Evolutionary conservation across 92 coral and sea anemone genomes (phyloP).

Genomic region (Pocillopora grandis): DNA sequence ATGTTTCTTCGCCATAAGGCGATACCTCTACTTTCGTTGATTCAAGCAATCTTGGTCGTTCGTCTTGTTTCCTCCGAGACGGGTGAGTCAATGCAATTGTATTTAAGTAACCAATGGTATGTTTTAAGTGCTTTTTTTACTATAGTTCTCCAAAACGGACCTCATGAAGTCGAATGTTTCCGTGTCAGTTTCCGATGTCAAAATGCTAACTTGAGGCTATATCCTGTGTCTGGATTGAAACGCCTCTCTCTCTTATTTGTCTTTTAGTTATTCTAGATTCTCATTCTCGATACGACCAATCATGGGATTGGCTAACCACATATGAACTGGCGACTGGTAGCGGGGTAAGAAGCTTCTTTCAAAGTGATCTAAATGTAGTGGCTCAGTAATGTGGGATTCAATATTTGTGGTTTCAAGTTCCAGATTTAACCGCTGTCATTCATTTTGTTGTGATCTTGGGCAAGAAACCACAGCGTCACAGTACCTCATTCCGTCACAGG

Average conservation of each 20-base stretch:
- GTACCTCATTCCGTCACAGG: no score
- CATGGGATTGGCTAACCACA: slow-evolving; percentile 58
- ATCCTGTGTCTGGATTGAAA: neutral
- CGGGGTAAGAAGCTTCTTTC: slow-evolving; percentile 45
- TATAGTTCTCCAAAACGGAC: no score
- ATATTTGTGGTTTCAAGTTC: no score
- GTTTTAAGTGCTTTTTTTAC: no score
- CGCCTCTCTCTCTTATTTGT: neutral
- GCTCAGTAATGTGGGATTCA: neutral
- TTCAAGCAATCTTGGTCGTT: neutral
- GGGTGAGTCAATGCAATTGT: neutral
- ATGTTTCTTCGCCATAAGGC: no score
- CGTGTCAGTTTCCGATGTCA: no score
- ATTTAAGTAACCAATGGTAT: no score
- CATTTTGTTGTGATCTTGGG: no score
- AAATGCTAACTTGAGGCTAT: neutral
- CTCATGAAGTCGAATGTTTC: no score
- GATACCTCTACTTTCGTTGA: neutral
- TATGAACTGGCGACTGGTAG: slow-evolving; percentile 50
- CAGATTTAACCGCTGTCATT: no score
- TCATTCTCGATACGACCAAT: slow-evolving; percentile 29
- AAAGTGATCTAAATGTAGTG: no score
- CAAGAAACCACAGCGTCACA: no score
- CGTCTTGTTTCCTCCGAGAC: neutral
- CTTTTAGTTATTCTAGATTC: slow-evolving; percentile 34